Conservation (phyloP, 2,113 vertebrate species). For the Isurus oxyrinchus region DNA sequence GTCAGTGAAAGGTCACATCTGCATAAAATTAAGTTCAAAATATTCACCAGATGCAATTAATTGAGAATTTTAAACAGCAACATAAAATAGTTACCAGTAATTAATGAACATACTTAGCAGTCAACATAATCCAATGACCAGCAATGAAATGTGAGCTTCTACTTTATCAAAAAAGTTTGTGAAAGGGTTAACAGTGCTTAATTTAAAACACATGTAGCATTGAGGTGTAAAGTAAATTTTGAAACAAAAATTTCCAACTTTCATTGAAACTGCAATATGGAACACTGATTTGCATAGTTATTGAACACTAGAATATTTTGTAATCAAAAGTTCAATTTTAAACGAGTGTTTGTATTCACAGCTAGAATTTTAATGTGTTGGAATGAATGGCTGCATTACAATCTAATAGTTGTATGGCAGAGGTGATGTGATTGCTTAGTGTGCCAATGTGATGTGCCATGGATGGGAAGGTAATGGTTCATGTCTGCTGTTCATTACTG, state of each 20-base stretch:
- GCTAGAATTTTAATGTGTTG: background rate
- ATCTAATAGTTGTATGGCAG: background rate
- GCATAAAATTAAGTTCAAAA: slow-evolving; percentile 3
- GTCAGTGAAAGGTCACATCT: slow-evolving; percentile 14
- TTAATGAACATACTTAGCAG: background rate
- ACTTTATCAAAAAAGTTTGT: slow-evolving; percentile 4
- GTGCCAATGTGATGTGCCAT: background rate
- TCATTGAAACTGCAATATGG: background rate
- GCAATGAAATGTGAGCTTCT: background rate
- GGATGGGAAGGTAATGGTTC: background rate
- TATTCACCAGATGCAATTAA: slow-evolving; percentile 17
- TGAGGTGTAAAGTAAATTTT: background rate
- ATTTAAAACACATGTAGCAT: background rate
- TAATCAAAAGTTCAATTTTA: background rate
- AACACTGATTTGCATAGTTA: background rate
- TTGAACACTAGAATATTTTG: background rate
- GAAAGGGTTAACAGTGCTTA: background rate
- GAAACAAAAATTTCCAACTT: background rate
- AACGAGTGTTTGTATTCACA: background rate
- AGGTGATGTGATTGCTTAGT: background rate
- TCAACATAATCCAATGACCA: background rate
- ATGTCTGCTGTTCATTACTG: background rate
- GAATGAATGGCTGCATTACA: too few species aligned
- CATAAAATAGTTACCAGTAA: slow-evolving; percentile 14
- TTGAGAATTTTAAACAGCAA: background rate